Evolutionary conservation across 2,113 vertebrate species (phyloP).

Genomic region (Pseudonaja textilis): DNA sequence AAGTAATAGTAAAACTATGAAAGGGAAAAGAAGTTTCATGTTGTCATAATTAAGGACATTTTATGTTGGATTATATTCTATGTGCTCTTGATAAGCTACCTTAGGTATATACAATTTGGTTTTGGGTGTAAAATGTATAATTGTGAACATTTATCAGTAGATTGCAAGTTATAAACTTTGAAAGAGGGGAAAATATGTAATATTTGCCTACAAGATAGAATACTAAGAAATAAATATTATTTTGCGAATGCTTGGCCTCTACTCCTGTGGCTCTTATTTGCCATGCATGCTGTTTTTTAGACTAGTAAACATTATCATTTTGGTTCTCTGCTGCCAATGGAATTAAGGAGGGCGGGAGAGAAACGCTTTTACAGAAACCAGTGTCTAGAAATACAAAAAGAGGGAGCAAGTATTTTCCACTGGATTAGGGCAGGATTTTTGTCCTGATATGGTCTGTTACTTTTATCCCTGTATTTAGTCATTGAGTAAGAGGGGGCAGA

Average conservation of each 20-base stretch:
- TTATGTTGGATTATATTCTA: background rate
- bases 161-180: conserved; percentile 26
- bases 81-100: conserved; percentile 12
- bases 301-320: conserved; percentile 32
- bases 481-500: background rate
- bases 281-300: conserved; percentile 38
- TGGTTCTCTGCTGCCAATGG: conserved; percentile 41
- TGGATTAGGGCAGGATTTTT: background rate
- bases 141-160: conserved; percentile 37
- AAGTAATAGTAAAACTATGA: background rate
- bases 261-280: conserved; percentile 3
- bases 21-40: background rate
- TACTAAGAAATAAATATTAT: conserved; percentile 8
- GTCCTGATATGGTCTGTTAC: background rate
- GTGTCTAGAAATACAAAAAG: conserved; percentile 16
- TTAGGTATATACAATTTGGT: background rate
- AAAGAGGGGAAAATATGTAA: background rate
- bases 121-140: conserved; percentile 23
- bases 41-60: background rate
- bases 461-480: background rate
- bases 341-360: conserved; percentile 36
- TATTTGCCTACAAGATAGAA: conserved; percentile 34
- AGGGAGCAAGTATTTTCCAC: conserved; percentile 33
- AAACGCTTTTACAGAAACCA: conserved; percentile 42
- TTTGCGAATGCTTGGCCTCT: conserved; percentile 5